Percentiles rank a stretch among this genome's conserved stretches.
phyloP scores from a whole-genome alignment of 2,797 vertebrate species.

The Phataginus tetradactyla region DNA sequence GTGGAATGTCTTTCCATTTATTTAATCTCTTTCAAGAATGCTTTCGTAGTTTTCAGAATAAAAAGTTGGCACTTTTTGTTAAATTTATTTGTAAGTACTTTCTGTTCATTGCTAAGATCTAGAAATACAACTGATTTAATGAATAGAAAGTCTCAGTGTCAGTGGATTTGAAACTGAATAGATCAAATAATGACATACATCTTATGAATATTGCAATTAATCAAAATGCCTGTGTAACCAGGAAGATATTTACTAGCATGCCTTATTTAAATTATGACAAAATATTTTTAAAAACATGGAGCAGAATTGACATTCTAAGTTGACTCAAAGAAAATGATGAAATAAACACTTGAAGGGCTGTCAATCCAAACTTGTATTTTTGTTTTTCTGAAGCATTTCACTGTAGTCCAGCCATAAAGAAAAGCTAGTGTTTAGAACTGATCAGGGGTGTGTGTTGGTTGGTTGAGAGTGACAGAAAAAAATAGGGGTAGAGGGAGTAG shows the following conservation, averaged over 20 bases:
- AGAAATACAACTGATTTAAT: not conserved
- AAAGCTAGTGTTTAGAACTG: not conserved
- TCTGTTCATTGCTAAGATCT: not conserved
- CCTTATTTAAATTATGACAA: constrained; percentile 18
- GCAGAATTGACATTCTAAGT: not conserved
- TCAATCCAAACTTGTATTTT: not conserved
- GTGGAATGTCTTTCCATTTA: not conserved
- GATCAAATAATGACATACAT: not conserved
- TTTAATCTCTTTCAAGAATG: constrained; percentile 15
- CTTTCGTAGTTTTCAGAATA: not conserved
- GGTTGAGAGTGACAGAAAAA: not conserved
- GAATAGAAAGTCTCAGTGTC: not conserved
- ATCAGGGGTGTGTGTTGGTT: not conserved
- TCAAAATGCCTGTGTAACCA: not conserved
- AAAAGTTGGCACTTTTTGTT: not conserved
- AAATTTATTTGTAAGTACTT: not conserved
- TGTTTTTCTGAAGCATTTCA: not conserved
- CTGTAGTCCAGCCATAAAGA: not conserved
- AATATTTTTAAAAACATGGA: not conserved
- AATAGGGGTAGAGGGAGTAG: not conserved
- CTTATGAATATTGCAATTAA: not conserved
- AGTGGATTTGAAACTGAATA: not conserved
- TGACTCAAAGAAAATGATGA: not conserved
- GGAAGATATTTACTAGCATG: not conserved
- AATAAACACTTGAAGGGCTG: not conserved